Evolutionary conservation across 2,888 invertebrate species (phyloP), one percentile per base, ranked within the genome.

Genomic region (Diarsia brunnea): DNA sequence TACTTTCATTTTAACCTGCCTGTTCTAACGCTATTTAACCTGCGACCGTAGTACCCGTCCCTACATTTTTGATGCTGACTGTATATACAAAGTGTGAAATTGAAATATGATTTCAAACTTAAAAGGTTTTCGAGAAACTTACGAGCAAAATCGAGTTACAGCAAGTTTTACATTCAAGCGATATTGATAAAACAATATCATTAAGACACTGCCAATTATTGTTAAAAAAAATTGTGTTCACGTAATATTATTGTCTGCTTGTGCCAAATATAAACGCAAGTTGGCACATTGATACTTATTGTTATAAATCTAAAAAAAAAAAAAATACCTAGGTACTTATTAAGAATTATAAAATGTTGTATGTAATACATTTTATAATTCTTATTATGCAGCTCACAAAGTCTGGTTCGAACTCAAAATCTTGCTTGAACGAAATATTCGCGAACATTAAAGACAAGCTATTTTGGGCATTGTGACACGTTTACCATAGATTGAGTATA

Each of bases 111-210:
- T 24, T 24, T 53, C 3, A 19, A 10, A 58, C 38, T 3, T 38
- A 55, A 14, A n/a, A 27, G 8, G 12, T 2, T 16, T 72, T 45
- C 0, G 4, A 1, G 5, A 45, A 38, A 58, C 4, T 69, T 21
- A 19, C 16, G 4, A 69, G n/a, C 10, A 19, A n/a, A 55, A 47
- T 55, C n/a, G 5, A 24, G 24, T 21, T 38, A 24, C 49, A 49
- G 38, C 11, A 69, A 69, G 70, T 70, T 60, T 66, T 16, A 24
- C 19, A 49, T 5, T 51, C 21, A 51, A 8, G 4, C 3, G 31
- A 66, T 75, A 45, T 19, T 45, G 49, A 58, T 64, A 38, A 38
- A 64, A 75, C 24, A 73, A 75, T 75, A 38, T 16, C 43, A 49
- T n/a, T 24, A 60, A 10, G 19, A 63, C 38, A 68, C 68, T 38